Evolutionary conservation across 2,113 vertebrate species (phyloP), one percentile per base, ranked within the genome.

Genomic region (Chaetops frenatus): DNA sequence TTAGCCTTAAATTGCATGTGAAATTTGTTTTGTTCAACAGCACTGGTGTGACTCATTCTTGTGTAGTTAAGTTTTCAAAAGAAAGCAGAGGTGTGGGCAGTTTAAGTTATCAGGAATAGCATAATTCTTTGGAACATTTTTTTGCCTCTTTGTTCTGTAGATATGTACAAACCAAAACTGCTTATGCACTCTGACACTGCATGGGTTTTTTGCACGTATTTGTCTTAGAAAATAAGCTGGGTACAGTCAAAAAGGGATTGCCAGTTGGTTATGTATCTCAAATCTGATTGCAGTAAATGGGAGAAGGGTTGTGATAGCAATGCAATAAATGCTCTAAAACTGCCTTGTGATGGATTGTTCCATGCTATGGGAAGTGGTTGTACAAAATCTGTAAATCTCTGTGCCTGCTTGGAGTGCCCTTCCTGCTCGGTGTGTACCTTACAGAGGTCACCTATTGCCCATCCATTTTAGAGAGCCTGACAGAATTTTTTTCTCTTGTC

Each of bases 251-350:
- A 93, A 96, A 88, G 62, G 80, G 48, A 81, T 82, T 77, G 90
- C 72, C 69, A 36, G 42, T 88, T 86, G 90, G 56, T 93, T 90
- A 44, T 31, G 88, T 92, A 92, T 93, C 88, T 96, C 21, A 77
- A 90, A 93, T 96, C 95, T 93, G 96, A 93, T 92, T 92, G 88
- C 69, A 81, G 85, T 72, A 96, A 90, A 94, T 80, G 92, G 70
- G 70, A 88, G 80, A 67, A 58, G 61, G 86, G 80, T 86, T 95
- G 92, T 77, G 71, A 82, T 71, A 87, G 88, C 93, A 92, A 11
- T 71, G 91, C 83, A 95, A 35, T 96, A 93, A 92, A 86, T 88
- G 86, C 66, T 92, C 42, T 79, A 88, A 73, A 95, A 94, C 82
- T 81, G 87, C 92, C 81, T 70, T 65, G 74, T 95, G 82, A 96